phyloP scores from a whole-genome alignment of 53 echinoderm and acorn worm species.

The Henricia sp. region DNA sequence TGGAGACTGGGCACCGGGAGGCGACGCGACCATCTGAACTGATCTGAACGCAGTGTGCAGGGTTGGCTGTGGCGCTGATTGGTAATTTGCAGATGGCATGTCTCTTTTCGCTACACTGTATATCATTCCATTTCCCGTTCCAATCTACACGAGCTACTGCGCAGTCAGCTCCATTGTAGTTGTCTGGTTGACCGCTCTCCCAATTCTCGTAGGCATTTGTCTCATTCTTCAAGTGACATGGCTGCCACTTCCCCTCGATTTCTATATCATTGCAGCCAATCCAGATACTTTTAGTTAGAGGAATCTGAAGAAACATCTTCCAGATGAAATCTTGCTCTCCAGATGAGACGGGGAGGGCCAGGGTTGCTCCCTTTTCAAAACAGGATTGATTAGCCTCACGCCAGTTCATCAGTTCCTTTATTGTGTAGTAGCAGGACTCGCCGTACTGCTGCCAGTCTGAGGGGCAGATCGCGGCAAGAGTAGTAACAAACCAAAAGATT shows the following conservation, averaged over 20 bases:
- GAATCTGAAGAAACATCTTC: background rate
- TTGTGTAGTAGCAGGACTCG: conserved; percentile 5
- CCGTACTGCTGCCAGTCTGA: background rate
- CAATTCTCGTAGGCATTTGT: background rate
- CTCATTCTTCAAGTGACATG: background rate
- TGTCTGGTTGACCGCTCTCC: background rate
- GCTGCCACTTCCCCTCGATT: conserved; percentile 3
- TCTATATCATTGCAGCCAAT: conserved; percentile 22
- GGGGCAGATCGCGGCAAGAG: background rate
- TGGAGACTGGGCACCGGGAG: background rate
- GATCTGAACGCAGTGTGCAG: background rate
- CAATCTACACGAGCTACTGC: background rate
- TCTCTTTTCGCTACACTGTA: background rate
- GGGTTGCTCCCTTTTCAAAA: background rate
- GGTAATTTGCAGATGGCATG: background rate
- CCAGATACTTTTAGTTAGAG: background rate
- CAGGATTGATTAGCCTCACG: background rate
- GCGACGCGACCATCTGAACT: background rate
- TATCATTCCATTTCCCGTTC: background rate
- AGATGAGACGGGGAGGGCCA: background rate
- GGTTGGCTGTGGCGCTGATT: background rate
- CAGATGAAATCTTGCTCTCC: background rate
- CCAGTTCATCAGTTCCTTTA: background rate
- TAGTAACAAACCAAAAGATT: background rate
- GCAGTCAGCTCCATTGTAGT: background rate